Percentiles rank a stretch among this genome's conserved stretches.
Conservation (phyloP, 2,888 invertebrate genomes). For the Scelioninae gen. 2 region DNA sequence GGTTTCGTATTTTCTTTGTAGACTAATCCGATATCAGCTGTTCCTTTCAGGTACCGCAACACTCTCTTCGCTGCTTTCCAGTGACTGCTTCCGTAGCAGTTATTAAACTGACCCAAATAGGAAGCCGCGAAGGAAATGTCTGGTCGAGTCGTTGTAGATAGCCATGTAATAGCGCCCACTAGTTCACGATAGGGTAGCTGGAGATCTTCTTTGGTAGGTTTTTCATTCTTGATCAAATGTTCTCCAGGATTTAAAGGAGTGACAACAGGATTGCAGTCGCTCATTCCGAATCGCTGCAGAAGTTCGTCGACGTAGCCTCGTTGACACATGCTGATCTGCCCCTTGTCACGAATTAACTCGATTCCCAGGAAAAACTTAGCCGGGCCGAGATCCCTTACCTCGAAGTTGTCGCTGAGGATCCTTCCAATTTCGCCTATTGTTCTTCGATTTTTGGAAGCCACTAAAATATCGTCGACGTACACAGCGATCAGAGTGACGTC, state of each 20-base stretch:
- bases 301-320: background rate
- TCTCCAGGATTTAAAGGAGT: slow-evolving; percentile 4
- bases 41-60: slow-evolving; percentile 20
- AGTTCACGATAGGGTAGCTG: slow-evolving; percentile 9
- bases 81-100: slow-evolving; percentile 23
- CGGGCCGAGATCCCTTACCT: slow-evolving; percentile 5
- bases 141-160: slow-evolving; percentile 38
- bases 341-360: background rate
- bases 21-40: background rate
- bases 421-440: background rate
- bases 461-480: slow-evolving; percentile 19
- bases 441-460: background rate
- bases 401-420: background rate
- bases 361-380: slow-evolving; percentile 6
- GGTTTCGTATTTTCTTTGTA: background rate
- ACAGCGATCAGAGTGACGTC: slow-evolving; percentile 6
- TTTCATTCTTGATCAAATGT: background rate
- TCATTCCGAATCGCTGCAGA: slow-evolving; percentile 17
- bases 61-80: slow-evolving; percentile 17
- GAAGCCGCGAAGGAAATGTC: slow-evolving; percentile 32
- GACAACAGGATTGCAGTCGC: slow-evolving; percentile 20
- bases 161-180: slow-evolving; percentile 38
- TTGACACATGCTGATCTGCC: too few species aligned
- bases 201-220: background rate
- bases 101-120: slow-evolving; percentile 54